These are phyloP conservation scores for Drosophila triauraria DNA, from an alignment of 1,140 invertebrate genomes.

Conservation along the genomic window DNA sequence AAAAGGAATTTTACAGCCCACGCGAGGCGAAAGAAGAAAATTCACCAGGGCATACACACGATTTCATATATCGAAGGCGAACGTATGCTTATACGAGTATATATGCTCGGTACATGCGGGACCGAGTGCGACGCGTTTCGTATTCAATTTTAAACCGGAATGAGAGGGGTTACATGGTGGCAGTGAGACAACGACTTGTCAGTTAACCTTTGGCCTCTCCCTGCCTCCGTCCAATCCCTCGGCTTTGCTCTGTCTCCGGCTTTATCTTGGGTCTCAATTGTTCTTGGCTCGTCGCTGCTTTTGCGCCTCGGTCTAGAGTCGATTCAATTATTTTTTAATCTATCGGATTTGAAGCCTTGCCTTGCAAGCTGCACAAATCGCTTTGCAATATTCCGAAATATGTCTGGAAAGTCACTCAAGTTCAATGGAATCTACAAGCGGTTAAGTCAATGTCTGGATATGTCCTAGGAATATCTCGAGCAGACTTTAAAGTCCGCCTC, in stretches of 20 bases:
- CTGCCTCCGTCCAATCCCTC: background rate
- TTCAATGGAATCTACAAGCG: constrained; percentile 8
- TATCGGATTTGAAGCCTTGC: constrained; percentile 58
- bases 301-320: constrained; percentile 27
- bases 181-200: constrained; percentile 64
- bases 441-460: background rate
- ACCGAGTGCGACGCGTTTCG: constrained; percentile 33
- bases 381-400: constrained; percentile 44
- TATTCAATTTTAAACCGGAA: constrained; percentile 60
- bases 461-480: background rate
- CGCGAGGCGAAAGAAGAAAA: constrained; percentile 40
- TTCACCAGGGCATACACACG: constrained; percentile 38
- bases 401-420: constrained; percentile 42
- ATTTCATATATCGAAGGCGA: constrained; percentile 27
- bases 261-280: constrained; percentile 1
- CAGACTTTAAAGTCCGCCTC: constrained; percentile 6
- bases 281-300: constrained; percentile 19
- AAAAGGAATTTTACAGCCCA: constrained; percentile 67
- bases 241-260: constrained; percentile 8
- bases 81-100: constrained; percentile 9
- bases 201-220: constrained; percentile 67
- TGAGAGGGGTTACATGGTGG: constrained; percentile 44
- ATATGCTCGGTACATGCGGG: constrained; percentile 10
- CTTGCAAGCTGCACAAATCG: constrained; percentile 13
- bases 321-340: constrained; percentile 79